Evolutionary conservation across 2,888 invertebrate genomes (phyloP).

Genomic region (Ecliptopera silaceata): DNA sequence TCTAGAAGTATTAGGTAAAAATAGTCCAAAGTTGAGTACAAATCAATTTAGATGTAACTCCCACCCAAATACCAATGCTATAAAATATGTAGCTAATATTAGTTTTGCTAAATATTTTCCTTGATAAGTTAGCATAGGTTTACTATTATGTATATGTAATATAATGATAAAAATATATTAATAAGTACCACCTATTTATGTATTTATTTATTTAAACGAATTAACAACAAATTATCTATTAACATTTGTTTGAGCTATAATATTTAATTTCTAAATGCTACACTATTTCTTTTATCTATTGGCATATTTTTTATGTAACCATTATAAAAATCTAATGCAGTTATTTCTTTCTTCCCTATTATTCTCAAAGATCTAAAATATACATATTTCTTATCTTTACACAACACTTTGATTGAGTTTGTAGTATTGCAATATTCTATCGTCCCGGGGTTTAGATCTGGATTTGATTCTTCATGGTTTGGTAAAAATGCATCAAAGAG

Average conservation of each 20-base stretch:
- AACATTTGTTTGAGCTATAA: too few species aligned
- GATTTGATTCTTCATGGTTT: conserved; percentile 42
- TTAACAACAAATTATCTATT: background rate
- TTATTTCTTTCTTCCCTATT: conserved; percentile 88
- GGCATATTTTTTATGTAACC: conserved; percentile 88
- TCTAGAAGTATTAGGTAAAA: conserved; percentile 32
- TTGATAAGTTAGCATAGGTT: conserved; percentile 7
- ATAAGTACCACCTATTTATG: conserved; percentile 9
- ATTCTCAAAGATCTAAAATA: conserved; percentile 86
- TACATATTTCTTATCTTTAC: conserved; percentile 85
- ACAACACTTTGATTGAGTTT: conserved; percentile 85
- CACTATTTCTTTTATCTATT: conserved; percentile 52
- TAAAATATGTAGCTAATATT: conserved; percentile 7
- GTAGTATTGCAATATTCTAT: conserved; percentile 83
- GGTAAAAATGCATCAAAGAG: conserved; percentile 81
- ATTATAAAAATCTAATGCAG: conserved; percentile 92
- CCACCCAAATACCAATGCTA: conserved; percentile 32
- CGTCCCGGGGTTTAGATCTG: conserved; percentile 76
- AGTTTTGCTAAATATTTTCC: background rate
- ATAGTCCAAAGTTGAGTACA: conserved; percentile 23
- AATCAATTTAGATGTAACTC: conserved; percentile 23
- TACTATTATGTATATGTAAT: background rate
- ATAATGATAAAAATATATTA: conserved; percentile 4
- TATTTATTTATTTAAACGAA: conserved; percentile 17
- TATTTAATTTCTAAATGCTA: conserved; percentile 59